Conservation (phyloP, 2,113 vertebrate species). For the Sardina pilchardus region DNA sequence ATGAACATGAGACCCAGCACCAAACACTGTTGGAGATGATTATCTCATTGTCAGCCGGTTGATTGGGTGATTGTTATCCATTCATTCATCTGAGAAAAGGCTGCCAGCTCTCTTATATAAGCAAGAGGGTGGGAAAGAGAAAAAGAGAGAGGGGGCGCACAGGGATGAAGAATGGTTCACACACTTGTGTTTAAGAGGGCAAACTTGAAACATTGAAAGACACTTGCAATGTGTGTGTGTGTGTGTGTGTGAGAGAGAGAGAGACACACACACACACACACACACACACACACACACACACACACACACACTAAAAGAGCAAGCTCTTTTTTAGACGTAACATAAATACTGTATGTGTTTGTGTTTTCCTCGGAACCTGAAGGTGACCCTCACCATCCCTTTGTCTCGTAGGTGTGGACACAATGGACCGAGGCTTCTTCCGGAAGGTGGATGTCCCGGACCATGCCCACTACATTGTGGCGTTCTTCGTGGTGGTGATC, state of each 20-base stretch:
- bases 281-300: no score
- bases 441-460: conserved; percentile 82
- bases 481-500: conserved; percentile 83
- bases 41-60: neutral
- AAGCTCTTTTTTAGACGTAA: no score
- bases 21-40: neutral
- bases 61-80: neutral
- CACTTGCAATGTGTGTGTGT: neutral
- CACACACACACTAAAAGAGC: no score
- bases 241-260: neutral
- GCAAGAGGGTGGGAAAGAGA: conserved; percentile 3
- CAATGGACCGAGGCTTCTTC: conserved; percentile 62
- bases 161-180: neutral
- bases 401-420: conserved; percentile 57
- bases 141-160: neutral
- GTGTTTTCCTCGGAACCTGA: neutral
- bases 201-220: neutral
- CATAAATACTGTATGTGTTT: neutral
- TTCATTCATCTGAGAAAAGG: neutral
- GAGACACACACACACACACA: neutral
- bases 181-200: neutral
- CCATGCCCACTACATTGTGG: conserved; percentile 85
- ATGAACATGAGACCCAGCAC: neutral
- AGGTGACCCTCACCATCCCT: neutral
- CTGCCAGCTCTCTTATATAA: neutral